Base-by-base conservation (phyloP, 2,888 invertebrate genomes). In the Phorcus lineatus region DNA sequence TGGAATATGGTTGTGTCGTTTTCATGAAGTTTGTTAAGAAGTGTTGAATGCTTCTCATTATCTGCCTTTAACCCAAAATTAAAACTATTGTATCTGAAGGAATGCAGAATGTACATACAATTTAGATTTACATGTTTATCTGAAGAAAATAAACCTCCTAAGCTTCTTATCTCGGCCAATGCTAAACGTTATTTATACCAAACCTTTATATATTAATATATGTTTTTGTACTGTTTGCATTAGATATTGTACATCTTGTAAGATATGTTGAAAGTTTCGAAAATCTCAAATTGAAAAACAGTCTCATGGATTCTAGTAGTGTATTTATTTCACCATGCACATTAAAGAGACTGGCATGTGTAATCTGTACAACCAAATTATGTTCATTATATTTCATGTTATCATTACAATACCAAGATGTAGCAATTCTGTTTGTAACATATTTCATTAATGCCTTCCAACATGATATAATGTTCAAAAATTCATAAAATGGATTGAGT, bases 371-470 rank as follows among this genome's bases (percentile, higher is more conserved):
- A 19, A 40, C 40, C 70, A 70, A 70, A 36, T 24, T 70, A 70
- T 36, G 17, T 70, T 70, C 36, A 70, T 70, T 70, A 19, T 70
- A 70, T 70, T 28, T 70, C 19, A 70, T 70, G 19, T 70, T 70
- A 70, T 70, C 36, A 70, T 70, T 70, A 31, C 28, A 36, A 70
- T 24, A 70, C 40, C 53, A 76, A 28, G 31, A 55, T 22, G 40
- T 76, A 55, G 54, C 36, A 76, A 54, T 55, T 76, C 22, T 54
- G 76, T 55, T 76, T 54, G 55, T 76, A 76, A 74, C 24, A 74
- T 76, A 19, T 36, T 76, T 31, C 76, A 76, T 76, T 54, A 53
- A 47, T 79, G 28, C 62, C 75, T 47, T 47, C 47, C 36, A 80
- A n/a, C n/a, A 83, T 70, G 17, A 36, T 70, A 70, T 17, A 70